Base-by-base conservation (phyloP, 1,140 invertebrate species). In the Aphaenogaster ashmeadi region DNA sequence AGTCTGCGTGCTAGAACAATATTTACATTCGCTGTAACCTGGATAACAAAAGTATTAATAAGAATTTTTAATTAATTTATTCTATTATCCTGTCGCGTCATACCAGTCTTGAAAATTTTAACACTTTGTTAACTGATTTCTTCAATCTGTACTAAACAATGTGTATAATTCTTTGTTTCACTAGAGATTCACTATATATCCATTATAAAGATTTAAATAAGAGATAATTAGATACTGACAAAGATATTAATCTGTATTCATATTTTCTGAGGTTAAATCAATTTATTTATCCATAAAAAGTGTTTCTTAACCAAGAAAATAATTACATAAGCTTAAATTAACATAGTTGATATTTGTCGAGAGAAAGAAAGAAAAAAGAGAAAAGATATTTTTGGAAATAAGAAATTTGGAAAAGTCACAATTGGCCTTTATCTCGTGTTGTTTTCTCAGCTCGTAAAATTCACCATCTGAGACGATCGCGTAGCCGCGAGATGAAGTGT, bases 1-100 rank as follows among this genome's bases (percentile, higher is more conserved):
- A 72, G 66, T 47, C 44, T 41, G 52, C 56, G 50, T 62, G 44
- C 7, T 62, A 84, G 64, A 85, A 90, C 74, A 87, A 80, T 87
- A 79, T 86, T 86, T 64, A 77, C 72, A 56, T 52, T 41, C 41
- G 27, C 33, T 75, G 41, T 36, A 62, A 75, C 8, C 21, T 7
- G 15, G 8, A 72, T 44, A 38, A 50, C 3, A 18, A 36, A 60
- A 75, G n/a, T 75, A 84, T 75, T 62, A 60, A 84, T 47, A 62
- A 50, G 13, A 81, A 56, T 44, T 71, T 56, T 21, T 21, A 58
- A 81, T 56, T 44, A 56, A 72, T 56, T 72, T 38, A 81, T 33
- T 56, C 50, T 33, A 56, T n/a, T 69, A n/a, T 54, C 11, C 8
- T 3, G 9, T 58, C 27, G 66, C 58, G 6, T 36, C 64, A 27